Evolutionary conservation across 2,797 vertebrate genomes (phyloP), one percentile per base, ranked within the genome.

Genomic region (Columba guinea): DNA sequence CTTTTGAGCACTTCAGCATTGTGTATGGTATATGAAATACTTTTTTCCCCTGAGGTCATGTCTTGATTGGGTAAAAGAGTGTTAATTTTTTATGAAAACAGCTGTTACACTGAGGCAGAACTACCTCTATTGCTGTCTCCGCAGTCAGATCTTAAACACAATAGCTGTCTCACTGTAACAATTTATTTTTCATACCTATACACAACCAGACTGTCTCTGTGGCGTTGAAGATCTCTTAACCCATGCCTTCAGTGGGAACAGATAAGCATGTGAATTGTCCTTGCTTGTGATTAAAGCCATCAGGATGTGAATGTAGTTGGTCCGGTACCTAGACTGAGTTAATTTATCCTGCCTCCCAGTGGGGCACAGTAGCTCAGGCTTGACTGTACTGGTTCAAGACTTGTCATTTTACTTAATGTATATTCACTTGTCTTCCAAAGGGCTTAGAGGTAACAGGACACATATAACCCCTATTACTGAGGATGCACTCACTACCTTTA

Each of bases 21-120:
- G 18, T 73, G 8, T 63, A n/a, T 37, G 32, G 15, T 52, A 16
- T 55, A 46, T 44, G 16, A 80, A 73, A 48, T 82, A 51, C 2
- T 13, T 80, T 22, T 73, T 83, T 22, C 5, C 24, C 24, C 10
- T 52, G 18, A 34, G 60, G 32, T 58, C 23, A 15, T 0, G 0
- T 73, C 15, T 39, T 76, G 14, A 26, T 93, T 81, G 84, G 32
- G 23, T 55, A 20, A 74, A 62, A 41, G 23, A 34, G 9, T 35
- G 34, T n/a, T 37, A 76, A 2, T 56, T 14, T 62, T 84, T 86
- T 75, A 46, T 75, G 68, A 37, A 86, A 87, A 68, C 19, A 56
- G 7, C 37, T 58, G 28, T 85, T 77, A 79, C 34, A 32, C 22
- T 52, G 59, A 60, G 24, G 52, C 78, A 63, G 34, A 78, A 37